A percentile compares a stretch with the other conserved stretches of the same genome.
Conservation (phyloP, 2,797 vertebrate genomes). For the Linurgus olivaceus region DNA sequence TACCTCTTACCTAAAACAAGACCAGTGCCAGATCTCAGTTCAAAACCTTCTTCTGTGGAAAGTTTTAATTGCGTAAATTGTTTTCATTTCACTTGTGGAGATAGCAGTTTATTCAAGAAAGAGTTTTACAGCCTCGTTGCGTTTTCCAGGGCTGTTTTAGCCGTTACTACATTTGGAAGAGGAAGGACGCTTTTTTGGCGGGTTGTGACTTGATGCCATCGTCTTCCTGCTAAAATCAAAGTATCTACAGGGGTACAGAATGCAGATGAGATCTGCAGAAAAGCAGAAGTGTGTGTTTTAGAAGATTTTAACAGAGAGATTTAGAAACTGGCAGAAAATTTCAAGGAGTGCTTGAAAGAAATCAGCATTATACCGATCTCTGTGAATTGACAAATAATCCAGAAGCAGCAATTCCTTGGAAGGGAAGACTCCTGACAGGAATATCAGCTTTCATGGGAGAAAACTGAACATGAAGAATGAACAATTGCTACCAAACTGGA, state of each 20-base stretch:
- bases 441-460: slow-evolving; percentile 7
- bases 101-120: not conserved
- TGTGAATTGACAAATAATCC: slow-evolving; percentile 25
- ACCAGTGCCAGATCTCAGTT: not conserved
- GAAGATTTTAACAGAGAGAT: not conserved
- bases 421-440: slow-evolving; percentile 3
- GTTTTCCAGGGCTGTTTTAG: not conserved
- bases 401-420: not conserved
- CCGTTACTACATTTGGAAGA: not conserved
- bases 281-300: not conserved
- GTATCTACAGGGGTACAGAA: not conserved
- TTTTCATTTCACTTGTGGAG: not conserved
- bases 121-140: not conserved
- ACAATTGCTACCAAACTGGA: not conserved
- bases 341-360: not conserved
- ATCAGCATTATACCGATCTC: not conserved
- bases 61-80: not conserved
- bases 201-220: not conserved
- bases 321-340: slow-evolving; percentile 32
- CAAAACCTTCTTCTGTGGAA: not conserved
- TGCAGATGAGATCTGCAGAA: not conserved
- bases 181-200: not conserved
- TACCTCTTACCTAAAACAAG: slow-evolving; percentile 14
- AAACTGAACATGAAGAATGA: slow-evolving; percentile 31
- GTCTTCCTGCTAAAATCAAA: not conserved